Evolutionary conservation across 2,888 invertebrate genomes (phyloP).

Genomic region (Drosophila dives): DNA sequence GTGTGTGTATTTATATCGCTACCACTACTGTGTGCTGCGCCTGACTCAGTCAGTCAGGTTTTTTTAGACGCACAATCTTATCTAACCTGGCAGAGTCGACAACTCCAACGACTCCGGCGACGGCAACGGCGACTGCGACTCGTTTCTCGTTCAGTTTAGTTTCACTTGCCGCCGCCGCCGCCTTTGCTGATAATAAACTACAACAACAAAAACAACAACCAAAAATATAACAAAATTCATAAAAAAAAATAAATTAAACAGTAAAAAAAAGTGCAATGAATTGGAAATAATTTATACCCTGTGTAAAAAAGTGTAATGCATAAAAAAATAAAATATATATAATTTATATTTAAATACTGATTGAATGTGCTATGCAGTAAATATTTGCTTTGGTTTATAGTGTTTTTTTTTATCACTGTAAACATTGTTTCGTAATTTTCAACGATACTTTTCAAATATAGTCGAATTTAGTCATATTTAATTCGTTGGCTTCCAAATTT

Average conservation of each 20-base stretch:
- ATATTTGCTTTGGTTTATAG: background rate
- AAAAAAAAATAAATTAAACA: constrained; percentile 30
- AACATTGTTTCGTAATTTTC: background rate
- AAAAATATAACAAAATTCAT: constrained; percentile 30
- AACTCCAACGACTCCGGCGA: constrained; percentile 40
- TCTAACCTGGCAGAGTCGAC: constrained; percentile 71
- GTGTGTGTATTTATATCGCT: constrained; percentile 65
- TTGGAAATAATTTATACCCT: constrained; percentile 39
- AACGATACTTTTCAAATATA: background rate
- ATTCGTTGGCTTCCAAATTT: background rate
- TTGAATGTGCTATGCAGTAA: background rate
- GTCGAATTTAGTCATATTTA: background rate
- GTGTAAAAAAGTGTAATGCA: background rate
- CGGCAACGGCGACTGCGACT: constrained; percentile 61
- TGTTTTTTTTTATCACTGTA: background rate
- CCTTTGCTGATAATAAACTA: constrained; percentile 56
- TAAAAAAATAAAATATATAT: background rate
- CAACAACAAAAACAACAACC: constrained; percentile 26
- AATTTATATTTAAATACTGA: background rate
- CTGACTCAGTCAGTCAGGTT: constrained; percentile 73
- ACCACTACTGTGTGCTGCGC: constrained; percentile 64
- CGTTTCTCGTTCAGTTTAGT: constrained; percentile 65
- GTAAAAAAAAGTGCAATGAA: constrained; percentile 7
- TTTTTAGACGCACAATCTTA: constrained; percentile 79
- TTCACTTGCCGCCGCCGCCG: constrained; percentile 69